Evolutionary conservation across 2,888 invertebrate species (phyloP), one percentile per base, ranked within the genome.

Genomic region (Parelbella ahira): DNA sequence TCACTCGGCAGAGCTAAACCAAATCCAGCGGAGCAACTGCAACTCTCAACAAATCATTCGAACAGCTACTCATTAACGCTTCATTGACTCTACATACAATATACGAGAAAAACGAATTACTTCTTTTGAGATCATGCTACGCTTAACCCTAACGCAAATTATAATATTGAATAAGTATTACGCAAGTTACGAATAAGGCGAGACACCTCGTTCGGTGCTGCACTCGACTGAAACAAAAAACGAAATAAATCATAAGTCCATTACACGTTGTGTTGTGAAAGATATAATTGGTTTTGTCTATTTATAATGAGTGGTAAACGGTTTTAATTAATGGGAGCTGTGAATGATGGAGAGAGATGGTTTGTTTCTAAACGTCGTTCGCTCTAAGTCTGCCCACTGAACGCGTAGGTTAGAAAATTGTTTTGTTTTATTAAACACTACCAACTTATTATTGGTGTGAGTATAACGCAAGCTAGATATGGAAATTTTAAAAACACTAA

Each of bases 221-320:
- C 38, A 49, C 50, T 50, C 56, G 48, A 38, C 41, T 38, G 37
- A 57, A 61, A 57, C 57, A 61, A 61, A 58, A 61, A 54, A 39
- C 34, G 37, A 63, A 67, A 80, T 80, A 75, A 80, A 81, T 78
- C 76, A 76, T 58, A 29, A 42, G 42, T 29, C 36, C 32, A 46
- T 45, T 50, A 47, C 47, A 41, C 19, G 24, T 24, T 18, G 23
- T 54, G 51, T 60, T 61, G 45, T 53, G 58, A 54, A 57, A 62
- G 37, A 52, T 52, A 48, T 63, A 63, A 63, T 65, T 63, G 60
- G 56, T 56, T 57, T 53, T 49, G 55, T 76, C 79, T 76, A 72
- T 74, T 71, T 72, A 73, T 82, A 83, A 84, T 80, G 75, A 73
- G 75, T 55, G 63, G 67, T 77, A 76, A 79, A 71, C 68, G 69